A percentile compares a stretch with the other conserved stretches of the same genome.
These are phyloP conservation scores for Eupithecia subumbrata DNA, from an alignment of 2,888 invertebrate species.

Conservation along the genomic window DNA sequence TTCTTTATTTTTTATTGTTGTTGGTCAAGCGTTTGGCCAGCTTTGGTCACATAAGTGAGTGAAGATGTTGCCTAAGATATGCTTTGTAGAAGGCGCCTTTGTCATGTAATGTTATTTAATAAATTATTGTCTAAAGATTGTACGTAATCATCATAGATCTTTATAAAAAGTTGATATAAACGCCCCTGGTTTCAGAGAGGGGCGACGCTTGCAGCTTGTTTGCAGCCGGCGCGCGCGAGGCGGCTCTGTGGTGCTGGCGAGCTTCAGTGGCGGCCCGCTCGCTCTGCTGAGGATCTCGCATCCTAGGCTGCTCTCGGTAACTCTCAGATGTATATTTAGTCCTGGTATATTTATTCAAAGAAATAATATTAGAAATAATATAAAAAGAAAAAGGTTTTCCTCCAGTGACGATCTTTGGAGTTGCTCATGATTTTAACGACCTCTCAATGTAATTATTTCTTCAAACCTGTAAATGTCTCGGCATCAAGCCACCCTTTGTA, in stretches of 20 bases:
- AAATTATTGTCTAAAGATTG: background rate
- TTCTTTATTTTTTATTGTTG: too few species aligned
- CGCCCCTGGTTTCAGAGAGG: slow-evolving; percentile 53
- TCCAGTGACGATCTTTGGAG: background rate
- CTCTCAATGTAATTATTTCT: background rate
- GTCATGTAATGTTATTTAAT: too few species aligned
- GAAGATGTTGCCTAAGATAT: too few species aligned
- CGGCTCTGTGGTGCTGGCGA: slow-evolving; percentile 59
- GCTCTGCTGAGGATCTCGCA: slow-evolving; percentile 67
- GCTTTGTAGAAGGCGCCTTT: too few species aligned
- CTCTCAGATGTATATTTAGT: background rate
- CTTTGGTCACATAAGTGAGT: too few species aligned
- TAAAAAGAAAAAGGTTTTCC: too few species aligned
- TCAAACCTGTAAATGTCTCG: background rate
- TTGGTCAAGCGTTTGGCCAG: too few species aligned
- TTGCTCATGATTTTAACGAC: background rate
- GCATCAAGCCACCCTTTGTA: too few species aligned
- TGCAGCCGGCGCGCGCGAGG: slow-evolving; percentile 51
- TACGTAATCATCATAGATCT: background rate
- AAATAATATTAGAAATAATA: too few species aligned
- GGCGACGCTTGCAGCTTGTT: slow-evolving; percentile 66
- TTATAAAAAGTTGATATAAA: background rate
- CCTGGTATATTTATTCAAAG: background rate
- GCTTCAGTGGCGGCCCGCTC: slow-evolving; percentile 68
- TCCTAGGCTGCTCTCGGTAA: slow-evolving; percentile 67